Evolutionary conservation across 2,113 vertebrate genomes (phyloP), one percentile per base, ranked within the genome.

Genomic region (Microcebus ravelobensis): DNA sequence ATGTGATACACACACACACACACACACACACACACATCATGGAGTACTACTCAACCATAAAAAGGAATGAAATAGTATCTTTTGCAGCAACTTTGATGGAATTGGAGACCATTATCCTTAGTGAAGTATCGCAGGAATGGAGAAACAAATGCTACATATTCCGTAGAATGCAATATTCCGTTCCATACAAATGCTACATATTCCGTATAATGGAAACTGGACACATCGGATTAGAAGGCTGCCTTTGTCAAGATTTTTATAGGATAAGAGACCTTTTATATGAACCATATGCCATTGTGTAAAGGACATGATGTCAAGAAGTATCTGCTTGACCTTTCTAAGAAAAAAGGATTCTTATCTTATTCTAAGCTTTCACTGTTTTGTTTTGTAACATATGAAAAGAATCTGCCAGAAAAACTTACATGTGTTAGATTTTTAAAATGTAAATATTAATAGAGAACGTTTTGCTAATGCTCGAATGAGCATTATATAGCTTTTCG

Each of bases 231-330:
- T 98, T 99, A 98, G 99, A 99, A 98, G 99, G 99, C 98, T 99
- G 99, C 98, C 99, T 99, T 96, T 99, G 99, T 98, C 99, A 99
- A 94, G 99, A 99, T 98, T 99, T 99, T 99, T 99, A 99, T 97
- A 99, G 99, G 98, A 99, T 99, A 98, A 99, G 99, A 97, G 99
- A 99, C 98, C 99, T 99, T 98, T 99, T 99, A 97, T 99, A 99
- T 73, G 99, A 99, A 98, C 99, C 99, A 97, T 99, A 99, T 0
- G 99, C 99, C 79, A 99, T 99, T 96, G 99, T 99, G 93, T 99
- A 98, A 98, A 95, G 94, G 81, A 97, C 57, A 61, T 79, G 77
- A 93, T 97, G 87, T 97, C 95, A 97, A 96, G 94, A 87, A 89
- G 68, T 94, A 63, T 97, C 96, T 98, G 81, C 81, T 95, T 97